phyloP scores from a whole-genome alignment of 2,113 vertebrate genomes.

The Eidolon helvum region DNA sequence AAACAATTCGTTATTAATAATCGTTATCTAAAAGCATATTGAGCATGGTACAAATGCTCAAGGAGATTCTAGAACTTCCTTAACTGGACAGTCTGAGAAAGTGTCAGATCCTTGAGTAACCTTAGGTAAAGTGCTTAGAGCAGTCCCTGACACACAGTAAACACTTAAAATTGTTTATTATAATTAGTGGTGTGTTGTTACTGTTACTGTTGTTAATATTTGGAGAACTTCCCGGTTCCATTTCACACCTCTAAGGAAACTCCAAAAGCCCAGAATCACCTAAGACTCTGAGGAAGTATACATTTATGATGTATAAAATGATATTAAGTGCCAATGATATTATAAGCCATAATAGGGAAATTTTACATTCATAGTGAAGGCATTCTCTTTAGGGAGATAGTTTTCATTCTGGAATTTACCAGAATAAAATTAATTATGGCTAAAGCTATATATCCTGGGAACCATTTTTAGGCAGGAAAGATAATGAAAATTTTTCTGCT shows the following conservation, averaged over 20 bases:
- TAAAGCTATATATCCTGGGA: not conserved
- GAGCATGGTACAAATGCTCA: not conserved
- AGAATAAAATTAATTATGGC: not conserved
- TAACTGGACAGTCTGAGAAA: not conserved
- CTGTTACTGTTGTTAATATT: not conserved
- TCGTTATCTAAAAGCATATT: not conserved
- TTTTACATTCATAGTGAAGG: constrained; percentile 41
- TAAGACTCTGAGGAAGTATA: not conserved
- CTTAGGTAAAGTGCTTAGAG: not conserved
- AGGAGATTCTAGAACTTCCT: not conserved
- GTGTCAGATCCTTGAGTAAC: not conserved
- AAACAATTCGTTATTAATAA: not conserved
- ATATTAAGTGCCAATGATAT: not conserved
- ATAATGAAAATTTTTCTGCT: constrained; percentile 8
- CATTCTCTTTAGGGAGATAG: not conserved
- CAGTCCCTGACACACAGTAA: not conserved
- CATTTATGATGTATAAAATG: not conserved
- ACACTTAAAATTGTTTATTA: constrained; percentile 8
- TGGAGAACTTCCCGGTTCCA: not conserved
- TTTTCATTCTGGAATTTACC: constrained; percentile 6
- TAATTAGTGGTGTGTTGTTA: not conserved
- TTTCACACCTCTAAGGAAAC: not conserved
- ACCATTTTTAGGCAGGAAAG: not conserved
- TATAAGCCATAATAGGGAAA: not conserved
- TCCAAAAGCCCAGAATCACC: not conserved